These are phyloP conservation scores for Nicator chloris DNA, from an alignment of 2,113 vertebrate species.

Conservation along the genomic window DNA sequence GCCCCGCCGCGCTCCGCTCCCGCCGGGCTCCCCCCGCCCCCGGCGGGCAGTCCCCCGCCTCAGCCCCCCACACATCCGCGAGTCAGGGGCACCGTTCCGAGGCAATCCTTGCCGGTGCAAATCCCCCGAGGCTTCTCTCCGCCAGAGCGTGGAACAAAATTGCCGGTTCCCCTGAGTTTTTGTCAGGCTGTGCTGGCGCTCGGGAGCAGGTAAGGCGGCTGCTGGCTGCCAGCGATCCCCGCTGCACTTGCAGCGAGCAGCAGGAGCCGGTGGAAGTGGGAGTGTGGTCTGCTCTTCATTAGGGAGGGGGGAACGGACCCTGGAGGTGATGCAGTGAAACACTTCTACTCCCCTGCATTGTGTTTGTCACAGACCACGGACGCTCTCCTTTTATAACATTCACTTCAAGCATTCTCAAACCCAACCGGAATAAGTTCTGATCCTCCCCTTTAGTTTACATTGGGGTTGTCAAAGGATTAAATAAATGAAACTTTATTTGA, in stretches of 20 bases:
- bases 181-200: constrained; percentile 33
- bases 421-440: constrained; percentile 56
- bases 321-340: constrained; percentile 63
- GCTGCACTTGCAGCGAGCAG: constrained; percentile 48
- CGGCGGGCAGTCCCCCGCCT: constrained; percentile 66
- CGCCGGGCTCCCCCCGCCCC: constrained; percentile 9
- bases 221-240: constrained; percentile 33
- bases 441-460: constrained; percentile 64
- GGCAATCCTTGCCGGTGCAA: constrained; percentile 34
- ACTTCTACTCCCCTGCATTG: constrained; percentile 44
- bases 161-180: constrained; percentile 58
- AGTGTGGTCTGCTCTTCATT: constrained; percentile 48
- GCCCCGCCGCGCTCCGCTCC: constrained; percentile 56
- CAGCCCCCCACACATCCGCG: constrained; percentile 57
- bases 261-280: constrained; percentile 43
- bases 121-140: constrained; percentile 41
- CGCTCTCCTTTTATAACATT: constrained; percentile 14
- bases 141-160: constrained; percentile 60
- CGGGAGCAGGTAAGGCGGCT: constrained; percentile 72
- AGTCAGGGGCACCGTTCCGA: constrained; percentile 62
- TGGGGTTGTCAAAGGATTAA: constrained; percentile 69
- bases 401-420: constrained; percentile 31
- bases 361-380: constrained; percentile 13
- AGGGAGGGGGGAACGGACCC: constrained; percentile 59
- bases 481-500: constrained; percentile 79